Base-by-base conservation (phyloP, 2,888 invertebrate genomes). In the Nemotelus pantherinus region DNA sequence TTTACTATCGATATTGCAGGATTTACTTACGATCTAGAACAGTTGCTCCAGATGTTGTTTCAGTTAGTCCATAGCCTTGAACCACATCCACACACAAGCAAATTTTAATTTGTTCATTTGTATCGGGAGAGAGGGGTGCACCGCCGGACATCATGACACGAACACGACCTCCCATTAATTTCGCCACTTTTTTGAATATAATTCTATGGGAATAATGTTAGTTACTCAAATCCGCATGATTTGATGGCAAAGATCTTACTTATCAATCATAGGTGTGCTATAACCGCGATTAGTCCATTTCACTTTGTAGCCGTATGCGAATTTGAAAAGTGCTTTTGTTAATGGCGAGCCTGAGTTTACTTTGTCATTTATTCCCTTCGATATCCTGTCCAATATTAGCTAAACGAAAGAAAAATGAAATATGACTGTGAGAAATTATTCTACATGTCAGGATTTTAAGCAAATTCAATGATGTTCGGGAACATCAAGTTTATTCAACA, bases 1-100 rank as follows among this genome's bases (percentile, higher is more conserved):
- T 25, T 25, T 25, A 25, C 25, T 25, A 25, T 0, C 25, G 5
- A 57, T 25, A 41, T 39, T 3, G 43, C 39, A 63, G 25, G 53
- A 25, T 43, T 67, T 10, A 89, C 90, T 87, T 86, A 92, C 92
- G 87, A 86, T 94, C 93, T 93, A 94, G 94, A 76, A 94, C 94
- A 79, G 94, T 92, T 74, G 97, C 98, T 83, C 95, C 95, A 0
- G 98, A 97, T 81, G 95, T 95, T 25, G 98, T 97, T 90, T 99
- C 99, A 0, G 99, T 99, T 80, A 99, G 91, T 2, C 99, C 99
- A 88, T 99, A 99, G 72, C 98, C 99, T 85, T 96, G 96, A 78
- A 95, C 92, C 63, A 99, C 92, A 80, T 93, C 93, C 80, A 95
- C 93, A 87, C 98, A 97, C 80, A 99, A 90, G 85, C 97, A 97